phyloP scores from a whole-genome alignment of 1,140 invertebrate species.

The Drosophila tristis region DNA sequence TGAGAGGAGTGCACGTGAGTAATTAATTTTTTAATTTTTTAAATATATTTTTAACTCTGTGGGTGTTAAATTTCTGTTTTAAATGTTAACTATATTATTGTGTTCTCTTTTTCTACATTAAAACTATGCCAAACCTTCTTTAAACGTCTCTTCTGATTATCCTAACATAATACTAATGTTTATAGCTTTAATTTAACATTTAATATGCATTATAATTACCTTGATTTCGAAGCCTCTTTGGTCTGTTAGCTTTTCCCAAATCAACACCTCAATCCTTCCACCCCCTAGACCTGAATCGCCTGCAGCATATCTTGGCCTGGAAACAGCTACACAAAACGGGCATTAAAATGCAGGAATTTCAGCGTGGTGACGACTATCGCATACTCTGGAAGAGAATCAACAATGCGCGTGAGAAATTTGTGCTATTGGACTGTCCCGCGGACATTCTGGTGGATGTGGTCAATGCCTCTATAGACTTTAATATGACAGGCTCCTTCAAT shows the following conservation, averaged over 20 bases:
- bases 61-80: too few relatives aligned
- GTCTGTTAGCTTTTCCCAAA: neutral
- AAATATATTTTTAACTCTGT: neutral
- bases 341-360: constrained; percentile 86
- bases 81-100: neutral
- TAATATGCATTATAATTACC: too few relatives aligned
- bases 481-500: constrained; percentile 79
- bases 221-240: too few relatives aligned
- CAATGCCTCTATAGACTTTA: constrained; percentile 65
- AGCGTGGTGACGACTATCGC: constrained; percentile 82
- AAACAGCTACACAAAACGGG: constrained; percentile 75
- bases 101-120: too few relatives aligned
- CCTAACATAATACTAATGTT: neutral
- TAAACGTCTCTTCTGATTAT: neutral
- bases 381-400: constrained; percentile 89
- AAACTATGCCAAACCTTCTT: neutral
- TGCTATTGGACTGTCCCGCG: constrained; percentile 89
- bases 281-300: constrained; percentile 55
- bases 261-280: neutral
- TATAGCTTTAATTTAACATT: too few relatives aligned
- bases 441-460: constrained; percentile 86
- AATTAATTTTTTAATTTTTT: neutral
- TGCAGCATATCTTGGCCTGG: constrained; percentile 70
- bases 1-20: constrained; percentile 89
- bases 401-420: constrained; percentile 86